phyloP scores from a whole-genome alignment of 2,888 invertebrate genomes.

The Loripinus fragilis region DNA sequence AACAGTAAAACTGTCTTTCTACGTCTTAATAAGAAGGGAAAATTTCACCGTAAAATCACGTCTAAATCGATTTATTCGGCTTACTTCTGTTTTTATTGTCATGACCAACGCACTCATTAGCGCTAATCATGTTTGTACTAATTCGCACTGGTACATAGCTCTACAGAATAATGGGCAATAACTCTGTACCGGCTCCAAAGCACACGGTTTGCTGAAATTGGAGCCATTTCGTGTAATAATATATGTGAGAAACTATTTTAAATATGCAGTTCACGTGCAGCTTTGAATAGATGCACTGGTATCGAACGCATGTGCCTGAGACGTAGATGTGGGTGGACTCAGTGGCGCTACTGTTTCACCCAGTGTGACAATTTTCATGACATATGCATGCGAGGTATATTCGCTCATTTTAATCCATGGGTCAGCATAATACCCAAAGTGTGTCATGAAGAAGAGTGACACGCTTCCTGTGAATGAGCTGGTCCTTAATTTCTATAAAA shows the following conservation, averaged over 20 bases:
- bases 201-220: slow-evolving; percentile 11
- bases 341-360: no score
- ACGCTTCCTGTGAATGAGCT: no score
- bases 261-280: no score
- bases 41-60: slow-evolving; percentile 15
- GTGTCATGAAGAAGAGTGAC: no score
- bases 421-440: no score
- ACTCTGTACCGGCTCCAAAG: neutral
- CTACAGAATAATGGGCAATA: slow-evolving; percentile 17
- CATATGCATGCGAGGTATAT: no score
- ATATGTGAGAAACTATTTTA: neutral
- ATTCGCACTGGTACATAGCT: slow-evolving; percentile 12
- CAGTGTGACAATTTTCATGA: no score
- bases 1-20: slow-evolving; percentile 52
- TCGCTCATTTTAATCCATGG: no score
- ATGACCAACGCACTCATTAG: slow-evolving; percentile 34
- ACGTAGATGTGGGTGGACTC: no score
- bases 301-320: no score
- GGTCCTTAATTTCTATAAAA: no score
- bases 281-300: no score
- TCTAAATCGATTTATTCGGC: slow-evolving; percentile 21
- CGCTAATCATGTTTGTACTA: slow-evolving; percentile 35
- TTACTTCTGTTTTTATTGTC: slow-evolving; percentile 21
- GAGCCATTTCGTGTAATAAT: neutral
- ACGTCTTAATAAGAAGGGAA: slow-evolving; percentile 38